Conservation (phyloP, 2,113 vertebrate species). For the Pristiophorus japonicus region DNA sequence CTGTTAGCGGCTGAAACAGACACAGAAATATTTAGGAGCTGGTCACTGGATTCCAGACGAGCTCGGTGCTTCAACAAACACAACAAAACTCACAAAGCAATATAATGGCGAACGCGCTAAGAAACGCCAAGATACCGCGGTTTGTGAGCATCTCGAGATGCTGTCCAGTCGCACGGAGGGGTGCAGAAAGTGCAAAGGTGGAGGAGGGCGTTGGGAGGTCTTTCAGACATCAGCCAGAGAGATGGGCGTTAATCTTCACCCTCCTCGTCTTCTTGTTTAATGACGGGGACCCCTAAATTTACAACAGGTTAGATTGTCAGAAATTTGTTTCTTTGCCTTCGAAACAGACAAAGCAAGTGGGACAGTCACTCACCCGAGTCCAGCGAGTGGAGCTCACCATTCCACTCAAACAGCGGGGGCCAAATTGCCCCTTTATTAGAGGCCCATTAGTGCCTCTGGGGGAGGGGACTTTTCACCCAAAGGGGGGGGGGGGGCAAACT, state of each 20-base stretch:
- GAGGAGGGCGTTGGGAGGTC: neutral
- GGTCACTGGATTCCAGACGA: neutral
- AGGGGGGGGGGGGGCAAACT: too few relatives aligned
- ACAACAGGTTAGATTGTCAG: neutral
- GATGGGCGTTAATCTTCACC: slow-evolving; percentile 52
- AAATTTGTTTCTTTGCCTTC: neutral
- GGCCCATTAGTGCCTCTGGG: too few relatives aligned
- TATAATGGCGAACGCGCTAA: neutral
- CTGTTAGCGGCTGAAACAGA: neutral
- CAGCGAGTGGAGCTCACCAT: neutral
- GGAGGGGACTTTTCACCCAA: too few relatives aligned
- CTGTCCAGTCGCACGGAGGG: neutral
- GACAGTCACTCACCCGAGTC: neutral
- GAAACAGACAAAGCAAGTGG: neutral
- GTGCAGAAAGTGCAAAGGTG: slow-evolving; percentile 21
- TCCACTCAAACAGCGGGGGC: too few relatives aligned
- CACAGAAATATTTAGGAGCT: neutral
- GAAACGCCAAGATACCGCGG: neutral
- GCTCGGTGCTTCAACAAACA: neutral
- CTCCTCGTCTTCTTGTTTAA: slow-evolving; percentile 64
- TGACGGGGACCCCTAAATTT: slow-evolving; percentile 60
- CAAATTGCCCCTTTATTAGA: too few relatives aligned
- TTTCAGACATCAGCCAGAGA: neutral
- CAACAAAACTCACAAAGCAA: neutral
- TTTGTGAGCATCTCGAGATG: neutral